A percentile compares a stretch with the other conserved stretches of the same genome.
Evolutionary conservation across 1,140 invertebrate species (phyloP).

Genomic region (Battus philenor): DNA sequence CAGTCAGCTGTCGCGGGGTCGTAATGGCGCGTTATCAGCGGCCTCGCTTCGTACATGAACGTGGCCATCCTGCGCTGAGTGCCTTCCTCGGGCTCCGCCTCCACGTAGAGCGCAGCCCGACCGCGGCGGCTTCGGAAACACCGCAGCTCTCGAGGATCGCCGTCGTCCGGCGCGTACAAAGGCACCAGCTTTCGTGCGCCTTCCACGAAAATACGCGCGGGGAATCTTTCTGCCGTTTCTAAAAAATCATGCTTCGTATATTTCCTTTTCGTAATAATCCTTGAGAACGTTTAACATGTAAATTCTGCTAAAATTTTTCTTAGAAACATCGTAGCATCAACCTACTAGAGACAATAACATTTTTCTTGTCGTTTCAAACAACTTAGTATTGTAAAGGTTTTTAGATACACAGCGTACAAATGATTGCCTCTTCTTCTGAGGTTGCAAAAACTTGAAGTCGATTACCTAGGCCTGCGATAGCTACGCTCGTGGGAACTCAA

Average conservation of each 20-base stretch:
- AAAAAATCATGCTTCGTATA: slow-evolving; percentile 21
- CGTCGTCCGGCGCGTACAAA: slow-evolving; percentile 80
- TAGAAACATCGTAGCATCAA: too few relatives aligned
- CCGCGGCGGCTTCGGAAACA: slow-evolving; percentile 83
- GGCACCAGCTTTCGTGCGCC: slow-evolving; percentile 79
- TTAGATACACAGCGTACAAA: too few relatives aligned
- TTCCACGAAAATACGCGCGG: slow-evolving; percentile 84
- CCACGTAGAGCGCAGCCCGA: slow-evolving; percentile 84
- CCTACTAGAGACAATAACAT: too few relatives aligned
- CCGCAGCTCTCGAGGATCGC: slow-evolving; percentile 76
- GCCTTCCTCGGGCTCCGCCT: slow-evolving; percentile 72
- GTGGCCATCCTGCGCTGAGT: slow-evolving; percentile 74
- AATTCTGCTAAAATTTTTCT: too few relatives aligned
- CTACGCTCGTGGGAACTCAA: too few relatives aligned
- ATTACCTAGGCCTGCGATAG: too few relatives aligned
- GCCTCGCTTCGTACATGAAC: slow-evolving; percentile 83
- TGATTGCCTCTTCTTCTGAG: too few relatives aligned
- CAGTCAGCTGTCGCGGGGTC: slow-evolving; percentile 83
- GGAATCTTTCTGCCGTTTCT: slow-evolving; percentile 57
- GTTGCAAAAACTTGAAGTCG: too few relatives aligned
- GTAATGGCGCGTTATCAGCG: slow-evolving; percentile 66
- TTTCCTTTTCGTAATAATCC: neutral
- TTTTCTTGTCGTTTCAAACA: too few relatives aligned
- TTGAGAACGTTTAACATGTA: neutral
- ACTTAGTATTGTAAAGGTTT: too few relatives aligned